Conservation (phyloP, 2,113 vertebrate genomes). For the Gasterosteus nipponicus region DNA sequence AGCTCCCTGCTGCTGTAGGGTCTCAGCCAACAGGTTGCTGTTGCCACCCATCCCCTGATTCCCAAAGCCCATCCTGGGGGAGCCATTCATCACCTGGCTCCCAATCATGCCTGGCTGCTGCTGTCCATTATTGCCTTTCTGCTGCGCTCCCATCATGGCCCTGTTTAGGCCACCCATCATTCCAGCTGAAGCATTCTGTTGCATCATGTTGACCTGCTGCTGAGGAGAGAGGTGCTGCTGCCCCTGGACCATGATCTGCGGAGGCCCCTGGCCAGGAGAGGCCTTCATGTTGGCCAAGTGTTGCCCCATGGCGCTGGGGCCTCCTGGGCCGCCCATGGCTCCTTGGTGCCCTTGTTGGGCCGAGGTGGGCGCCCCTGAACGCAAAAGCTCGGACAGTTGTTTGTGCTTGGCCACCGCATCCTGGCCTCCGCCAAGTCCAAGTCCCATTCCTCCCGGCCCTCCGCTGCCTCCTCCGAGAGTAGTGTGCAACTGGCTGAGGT, state of each 20-base stretch:
- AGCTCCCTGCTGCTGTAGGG: slow-evolving; percentile 87
- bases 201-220: slow-evolving; percentile 88
- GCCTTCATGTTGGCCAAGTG: slow-evolving; percentile 80
- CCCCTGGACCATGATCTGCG: slow-evolving; percentile 77
- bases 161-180: slow-evolving; percentile 81
- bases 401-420: slow-evolving; percentile 99
- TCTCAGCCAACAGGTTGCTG: slow-evolving; percentile 90
- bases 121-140: slow-evolving; percentile 82
- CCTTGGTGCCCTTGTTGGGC: slow-evolving; percentile 81
- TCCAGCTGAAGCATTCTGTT: slow-evolving; percentile 78
- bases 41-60: slow-evolving; percentile 88
- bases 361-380: slow-evolving; percentile 84
- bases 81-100: slow-evolving; percentile 95
- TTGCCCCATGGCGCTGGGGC: slow-evolving; percentile 74
- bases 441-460: slow-evolving; percentile 73
- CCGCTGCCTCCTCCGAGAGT: slow-evolving; percentile 78
- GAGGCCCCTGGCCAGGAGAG: slow-evolving; percentile 76
- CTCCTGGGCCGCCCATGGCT: slow-evolving; percentile 79
- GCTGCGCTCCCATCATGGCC: slow-evolving; percentile 80
- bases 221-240: slow-evolving; percentile 82
- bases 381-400: slow-evolving; percentile 95
- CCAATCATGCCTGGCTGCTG: slow-evolving; percentile 83
- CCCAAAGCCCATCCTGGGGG: slow-evolving; percentile 91
- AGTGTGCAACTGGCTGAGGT: slow-evolving; percentile 92
- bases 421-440: slow-evolving; percentile 83